Percentiles rank a stretch among this genome's conserved stretches.
Conservation (phyloP, 2,113 vertebrate genomes). For the Himantopus leucocephalus region DNA sequence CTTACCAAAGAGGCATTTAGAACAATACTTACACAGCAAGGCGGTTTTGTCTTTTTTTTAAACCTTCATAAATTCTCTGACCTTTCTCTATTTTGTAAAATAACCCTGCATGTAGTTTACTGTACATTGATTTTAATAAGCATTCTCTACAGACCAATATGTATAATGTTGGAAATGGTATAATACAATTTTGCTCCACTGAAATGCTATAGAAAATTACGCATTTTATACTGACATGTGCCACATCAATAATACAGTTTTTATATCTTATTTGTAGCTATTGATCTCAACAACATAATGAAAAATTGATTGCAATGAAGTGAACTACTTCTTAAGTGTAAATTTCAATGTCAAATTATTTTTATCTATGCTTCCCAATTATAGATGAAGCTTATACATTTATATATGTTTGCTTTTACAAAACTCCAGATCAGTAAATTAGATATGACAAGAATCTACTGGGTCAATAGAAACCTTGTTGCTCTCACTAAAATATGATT, state of each 20-base stretch:
- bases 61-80: slow-evolving; percentile 24
- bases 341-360: slow-evolving; percentile 85
- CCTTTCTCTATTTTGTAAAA: slow-evolving; percentile 65
- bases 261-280: slow-evolving; percentile 85
- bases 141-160: slow-evolving; percentile 74
- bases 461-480: slow-evolving; percentile 76
- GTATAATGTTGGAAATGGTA: slow-evolving; percentile 74
- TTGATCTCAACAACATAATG: slow-evolving; percentile 81
- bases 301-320: slow-evolving; percentile 81
- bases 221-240: slow-evolving; percentile 76
- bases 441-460: slow-evolving; percentile 70
- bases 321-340: slow-evolving; percentile 78
- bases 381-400: slow-evolving; percentile 75
- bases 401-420: slow-evolving; percentile 75
- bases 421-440: slow-evolving; percentile 74
- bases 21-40: slow-evolving; percentile 21
- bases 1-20: not conserved
- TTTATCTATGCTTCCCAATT: slow-evolving; percentile 81
- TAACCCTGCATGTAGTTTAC: slow-evolving; percentile 61
- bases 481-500: slow-evolving; percentile 73
- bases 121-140: slow-evolving; percentile 81
- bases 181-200: slow-evolving; percentile 76
- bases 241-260: slow-evolving; percentile 82
- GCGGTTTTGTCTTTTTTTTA: slow-evolving; percentile 15
- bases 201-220: slow-evolving; percentile 75